Evolutionary conservation across 1,140 invertebrate species (phyloP), one percentile per base, ranked within the genome.

Genomic region (Portunus trituberculatus): DNA sequence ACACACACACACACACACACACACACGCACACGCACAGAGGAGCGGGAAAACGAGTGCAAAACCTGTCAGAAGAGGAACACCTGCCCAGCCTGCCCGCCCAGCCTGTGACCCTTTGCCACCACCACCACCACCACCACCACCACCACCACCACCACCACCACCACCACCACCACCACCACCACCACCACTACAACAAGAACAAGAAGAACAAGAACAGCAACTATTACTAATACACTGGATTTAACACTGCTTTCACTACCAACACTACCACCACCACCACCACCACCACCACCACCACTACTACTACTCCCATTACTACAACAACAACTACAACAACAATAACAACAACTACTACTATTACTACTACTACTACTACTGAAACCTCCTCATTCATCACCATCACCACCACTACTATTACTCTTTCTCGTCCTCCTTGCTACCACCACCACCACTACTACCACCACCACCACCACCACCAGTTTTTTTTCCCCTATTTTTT

Each of bases 11-110:
- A 91, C 28, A 52, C 46, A 59, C 67, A 76, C 67, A 76, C 67
- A 76, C 67, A 76, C 67, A 76, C 67, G n/a, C 67, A 76, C 67
- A 76, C 48, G 59, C 48, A 91, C 48, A 46, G 32, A n/a, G 29
- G 25, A 76, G 90, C 6, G 76, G 89, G 10, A 7, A 59, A 91
- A 91, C 89, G 29, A 91, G 89, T 39, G 89, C 59, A 39, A 59
- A 91, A 91, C 89, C 89, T 31, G 89, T 91, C n/a, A 31, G 89
- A 59, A 3, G 20, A 48, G n/a, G 84, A 59, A 59, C 89, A 91
- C 89, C 89, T 91, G 89, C 89, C 89, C 39, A 59, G 89, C 89
- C 87, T 45, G 39, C 88, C 88, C 88, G 39, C 39, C 45, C 89
- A 32, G 16, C 89, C 48, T 25, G 67, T n/a, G 31, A 16, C 88